Evolutionary conservation across 1,140 invertebrate species (phyloP).

Genomic region (Drosophila orosa): DNA sequence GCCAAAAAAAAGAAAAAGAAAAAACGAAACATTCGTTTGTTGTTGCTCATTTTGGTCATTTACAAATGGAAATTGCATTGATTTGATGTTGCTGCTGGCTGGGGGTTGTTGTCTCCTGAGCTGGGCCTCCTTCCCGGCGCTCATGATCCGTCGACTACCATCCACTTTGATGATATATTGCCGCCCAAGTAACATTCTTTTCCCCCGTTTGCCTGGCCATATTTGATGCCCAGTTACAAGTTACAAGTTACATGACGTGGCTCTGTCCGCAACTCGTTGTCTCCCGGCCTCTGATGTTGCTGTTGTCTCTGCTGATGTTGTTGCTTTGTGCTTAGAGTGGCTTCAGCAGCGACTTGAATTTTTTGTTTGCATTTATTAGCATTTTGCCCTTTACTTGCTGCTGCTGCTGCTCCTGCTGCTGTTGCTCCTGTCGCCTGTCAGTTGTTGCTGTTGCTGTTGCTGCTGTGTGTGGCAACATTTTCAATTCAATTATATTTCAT

Average conservation of each 20-base stretch:
- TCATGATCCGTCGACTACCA: constrained; percentile 45
- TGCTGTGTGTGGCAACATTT: constrained; percentile 78
- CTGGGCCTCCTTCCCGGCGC: constrained; percentile 3
- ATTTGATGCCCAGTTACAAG: constrained; percentile 73
- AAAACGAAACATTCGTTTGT: constrained; percentile 42
- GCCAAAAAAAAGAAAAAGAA: constrained; percentile 4
- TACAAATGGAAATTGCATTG: constrained; percentile 83
- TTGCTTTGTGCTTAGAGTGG: constrained; percentile 68
- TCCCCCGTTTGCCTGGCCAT: constrained; percentile 49
- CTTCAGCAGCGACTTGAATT: constrained; percentile 18
- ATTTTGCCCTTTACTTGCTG: constrained; percentile 70
- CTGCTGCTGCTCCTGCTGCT: constrained; percentile 25
- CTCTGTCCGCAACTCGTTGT: constrained; percentile 54
- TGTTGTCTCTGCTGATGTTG: constrained; percentile 47
- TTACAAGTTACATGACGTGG: constrained; percentile 77
- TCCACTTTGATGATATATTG: constrained; percentile 79
- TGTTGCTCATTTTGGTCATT: constrained; percentile 73
- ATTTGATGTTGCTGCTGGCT: constrained; percentile 57
- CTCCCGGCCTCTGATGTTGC: constrained; percentile 31
- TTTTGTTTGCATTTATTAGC: constrained; percentile 76
- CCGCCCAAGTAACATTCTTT: constrained; percentile 57
- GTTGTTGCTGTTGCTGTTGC: constrained; percentile 51
- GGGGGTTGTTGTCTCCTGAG: constrained; percentile 24
- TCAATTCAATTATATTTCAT: constrained; percentile 83
- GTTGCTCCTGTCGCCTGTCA: constrained; percentile 63